Conservation (phyloP, 2,113 vertebrate genomes). For the Protobothrops flavoviridis region DNA sequence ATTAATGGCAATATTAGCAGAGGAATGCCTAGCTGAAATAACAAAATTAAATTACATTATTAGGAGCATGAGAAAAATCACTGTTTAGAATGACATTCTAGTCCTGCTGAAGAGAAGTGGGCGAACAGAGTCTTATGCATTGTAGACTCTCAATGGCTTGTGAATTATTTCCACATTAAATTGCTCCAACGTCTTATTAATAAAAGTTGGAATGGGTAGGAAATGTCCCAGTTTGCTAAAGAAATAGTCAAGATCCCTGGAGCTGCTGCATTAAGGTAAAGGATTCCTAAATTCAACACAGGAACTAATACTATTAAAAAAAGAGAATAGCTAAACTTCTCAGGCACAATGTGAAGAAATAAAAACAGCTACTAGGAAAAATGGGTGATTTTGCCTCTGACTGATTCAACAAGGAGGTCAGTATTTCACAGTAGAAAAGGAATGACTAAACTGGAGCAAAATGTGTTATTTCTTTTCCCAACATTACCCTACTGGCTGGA, state of each 20-base stretch:
- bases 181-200: slow-evolving; percentile 1
- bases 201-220: neutral
- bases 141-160: neutral
- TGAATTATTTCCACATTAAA: slow-evolving; percentile 6
- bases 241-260: neutral
- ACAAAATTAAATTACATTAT: slow-evolving; percentile 24
- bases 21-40: slow-evolving; percentile 16
- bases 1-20: slow-evolving; percentile 12
- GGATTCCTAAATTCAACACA: neutral
- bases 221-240: neutral
- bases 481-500: neutral
- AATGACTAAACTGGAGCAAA: neutral
- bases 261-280: neutral
- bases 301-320: neutral
- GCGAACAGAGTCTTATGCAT: neutral
- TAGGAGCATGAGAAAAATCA: neutral
- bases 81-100: neutral
- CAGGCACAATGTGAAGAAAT: neutral
- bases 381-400: neutral
- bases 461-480: neutral
- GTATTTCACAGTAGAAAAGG: neutral
- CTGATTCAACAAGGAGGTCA: neutral
- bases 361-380: neutral
- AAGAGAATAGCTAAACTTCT: neutral
- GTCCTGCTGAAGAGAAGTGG: neutral